Conservation (phyloP, 2,113 vertebrate genomes). For the Tragelaphus buxtoni region DNA sequence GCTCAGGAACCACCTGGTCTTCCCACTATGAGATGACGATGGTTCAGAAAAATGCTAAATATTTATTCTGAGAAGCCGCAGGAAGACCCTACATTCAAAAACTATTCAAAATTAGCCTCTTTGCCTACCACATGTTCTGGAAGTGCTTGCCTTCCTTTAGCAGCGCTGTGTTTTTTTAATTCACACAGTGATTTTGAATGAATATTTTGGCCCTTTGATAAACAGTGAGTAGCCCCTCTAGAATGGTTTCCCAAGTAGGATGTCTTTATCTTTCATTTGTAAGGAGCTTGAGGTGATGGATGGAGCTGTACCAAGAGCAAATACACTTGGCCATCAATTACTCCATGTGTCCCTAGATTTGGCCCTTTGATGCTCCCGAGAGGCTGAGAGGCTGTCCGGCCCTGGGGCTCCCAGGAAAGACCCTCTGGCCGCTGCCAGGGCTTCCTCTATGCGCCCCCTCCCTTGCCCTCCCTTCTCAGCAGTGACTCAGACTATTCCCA, state of each 20-base stretch:
- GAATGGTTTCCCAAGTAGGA: neutral
- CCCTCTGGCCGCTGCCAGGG: fast-evolving
- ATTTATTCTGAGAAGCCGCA: neutral
- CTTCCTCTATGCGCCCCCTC: neutral
- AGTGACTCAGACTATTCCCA: neutral
- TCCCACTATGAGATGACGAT: neutral
- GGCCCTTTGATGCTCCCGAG: neutral
- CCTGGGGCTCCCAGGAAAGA: neutral
- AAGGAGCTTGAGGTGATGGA: neutral
- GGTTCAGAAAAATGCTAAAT: neutral
- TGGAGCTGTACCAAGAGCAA: neutral
- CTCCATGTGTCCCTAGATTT: neutral
- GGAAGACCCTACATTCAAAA: neutral
- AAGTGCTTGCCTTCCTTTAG: neutral
- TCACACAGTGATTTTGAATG: neutral
- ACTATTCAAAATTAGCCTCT: neutral
- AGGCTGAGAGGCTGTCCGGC: neutral
- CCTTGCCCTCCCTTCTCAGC: neutral
- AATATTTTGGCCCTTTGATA: neutral
- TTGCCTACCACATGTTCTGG: neutral
- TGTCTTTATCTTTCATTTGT: neutral
- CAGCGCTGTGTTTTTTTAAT: neutral
- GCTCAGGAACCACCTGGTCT: neutral
- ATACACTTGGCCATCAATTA: neutral
- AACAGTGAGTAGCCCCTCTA: neutral